Percentiles rank a stretch among this genome's conserved stretches.
These are phyloP conservation scores for Drosophila maculinotata DNA, from an alignment of 2,888 invertebrate genomes.

Conservation along the genomic window DNA sequence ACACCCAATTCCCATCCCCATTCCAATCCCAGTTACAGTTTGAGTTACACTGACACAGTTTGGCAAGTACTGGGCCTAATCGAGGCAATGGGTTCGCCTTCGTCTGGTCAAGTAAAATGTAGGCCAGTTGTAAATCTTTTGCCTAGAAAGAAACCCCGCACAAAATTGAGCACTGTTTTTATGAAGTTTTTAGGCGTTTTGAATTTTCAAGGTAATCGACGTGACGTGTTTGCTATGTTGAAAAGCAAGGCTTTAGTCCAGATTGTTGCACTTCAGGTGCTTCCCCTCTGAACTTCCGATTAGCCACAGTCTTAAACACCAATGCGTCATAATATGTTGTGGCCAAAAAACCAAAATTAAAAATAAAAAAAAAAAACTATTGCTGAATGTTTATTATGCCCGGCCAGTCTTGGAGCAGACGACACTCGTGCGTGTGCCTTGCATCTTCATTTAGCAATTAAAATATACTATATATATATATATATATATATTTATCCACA, in stretches of 20 bases:
- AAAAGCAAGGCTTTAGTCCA: slow-evolving; percentile 3
- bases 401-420: slow-evolving; percentile 31
- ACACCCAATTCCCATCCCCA: slow-evolving; percentile 5
- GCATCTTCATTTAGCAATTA: slow-evolving; percentile 32
- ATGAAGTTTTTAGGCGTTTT: slow-evolving; percentile 38
- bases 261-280: slow-evolving; percentile 18
- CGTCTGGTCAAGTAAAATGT: slow-evolving; percentile 48
- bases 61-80: slow-evolving; percentile 11
- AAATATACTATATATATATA: not conserved
- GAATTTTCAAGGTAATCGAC: slow-evolving; percentile 44
- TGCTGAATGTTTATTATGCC: slow-evolving; percentile 41
- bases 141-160: slow-evolving; percentile 38
- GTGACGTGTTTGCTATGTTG: slow-evolving; percentile 33
- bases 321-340: slow-evolving; percentile 16
- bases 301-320: not conserved
- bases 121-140: slow-evolving; percentile 66
- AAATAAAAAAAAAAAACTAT: slow-evolving; percentile 18
- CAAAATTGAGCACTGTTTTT: slow-evolving; percentile 41
- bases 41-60: slow-evolving; percentile 23
- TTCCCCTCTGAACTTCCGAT: slow-evolving; percentile 25
- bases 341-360: no score
- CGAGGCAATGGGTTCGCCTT: slow-evolving; percentile 13
- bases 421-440: slow-evolving; percentile 45
- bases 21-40: slow-evolving; percentile 23
- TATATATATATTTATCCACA: not conserved